These are phyloP conservation scores for Panthera leo DNA, from an alignment of 2,113 vertebrate genomes.

Conservation along the genomic window DNA sequence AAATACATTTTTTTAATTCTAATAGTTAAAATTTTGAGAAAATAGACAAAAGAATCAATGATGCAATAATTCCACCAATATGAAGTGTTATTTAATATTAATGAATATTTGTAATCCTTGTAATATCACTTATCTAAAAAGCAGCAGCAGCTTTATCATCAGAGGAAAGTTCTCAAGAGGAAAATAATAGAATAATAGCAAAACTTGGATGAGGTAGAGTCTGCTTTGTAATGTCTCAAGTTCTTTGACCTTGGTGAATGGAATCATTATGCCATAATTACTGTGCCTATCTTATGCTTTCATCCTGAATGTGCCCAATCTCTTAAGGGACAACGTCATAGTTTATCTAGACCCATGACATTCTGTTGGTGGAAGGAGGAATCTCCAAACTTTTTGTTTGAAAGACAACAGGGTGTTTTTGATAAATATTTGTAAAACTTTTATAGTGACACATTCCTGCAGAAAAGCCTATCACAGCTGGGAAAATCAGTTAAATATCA, in stretches of 20 bases:
- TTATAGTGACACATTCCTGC: slow-evolving; percentile 36
- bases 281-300: slow-evolving; percentile 10
- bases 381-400: neutral
- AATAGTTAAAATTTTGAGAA: slow-evolving; percentile 22
- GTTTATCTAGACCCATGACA: slow-evolving; percentile 38
- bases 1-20: neutral
- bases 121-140: neutral
- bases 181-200: neutral
- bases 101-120: neutral
- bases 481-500: slow-evolving; percentile 31
- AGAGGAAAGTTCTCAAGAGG: neutral
- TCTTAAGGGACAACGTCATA: slow-evolving; percentile 25
- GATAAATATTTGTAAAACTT: slow-evolving; percentile 68
- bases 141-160: neutral
- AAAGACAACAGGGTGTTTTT: slow-evolving; percentile 40
- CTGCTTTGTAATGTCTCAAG: neutral
- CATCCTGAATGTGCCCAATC: neutral
- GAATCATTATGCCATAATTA: neutral
- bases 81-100: neutral
- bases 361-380: neutral
- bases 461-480: slow-evolving; percentile 57
- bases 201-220: neutral
- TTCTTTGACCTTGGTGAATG: neutral
- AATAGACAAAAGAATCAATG: neutral
- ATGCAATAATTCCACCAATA: neutral